These are phyloP conservation scores for Paramormyrops kingsleyae DNA, from an alignment of 2,113 vertebrate genomes.

Conservation along the genomic window DNA sequence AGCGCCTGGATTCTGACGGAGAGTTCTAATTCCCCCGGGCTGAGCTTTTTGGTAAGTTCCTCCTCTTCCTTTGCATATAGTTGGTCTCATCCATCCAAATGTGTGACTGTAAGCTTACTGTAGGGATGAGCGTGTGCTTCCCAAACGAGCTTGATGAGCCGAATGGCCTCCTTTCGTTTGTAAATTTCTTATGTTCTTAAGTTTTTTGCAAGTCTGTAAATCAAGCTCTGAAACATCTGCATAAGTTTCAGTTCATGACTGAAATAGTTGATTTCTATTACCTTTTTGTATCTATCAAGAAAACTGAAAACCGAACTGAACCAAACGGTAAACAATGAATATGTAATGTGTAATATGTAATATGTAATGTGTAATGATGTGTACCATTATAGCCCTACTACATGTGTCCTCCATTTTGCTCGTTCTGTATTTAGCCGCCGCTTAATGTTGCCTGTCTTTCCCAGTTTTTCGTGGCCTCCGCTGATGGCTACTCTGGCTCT, in stretches of 20 bases:
- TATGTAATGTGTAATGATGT: too few species aligned
- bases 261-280: neutral
- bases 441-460: neutral
- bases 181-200: too few species aligned
- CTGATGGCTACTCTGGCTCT: neutral
- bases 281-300: neutral
- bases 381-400: neutral
- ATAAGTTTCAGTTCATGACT: neutral
- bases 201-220: neutral
- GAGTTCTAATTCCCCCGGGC: accelerated
- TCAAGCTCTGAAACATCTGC: neutral
- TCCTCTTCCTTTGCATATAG: neutral
- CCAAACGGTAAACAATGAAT: neutral
- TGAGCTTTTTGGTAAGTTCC: conserved; percentile 50
- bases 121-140: neutral
- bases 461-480: neutral
- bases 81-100: neutral
- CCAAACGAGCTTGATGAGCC: too few species aligned
- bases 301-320: neutral
- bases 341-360: too few species aligned
- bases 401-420: neutral
- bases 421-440: neutral
- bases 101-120: neutral
- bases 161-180: too few species aligned
- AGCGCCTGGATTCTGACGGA: conserved; percentile 52